Evolutionary conservation across 92 coral and sea anemone species (phyloP), one percentile per base, ranked within the genome.

Genomic region (Hydrozoanthus gracilis): DNA sequence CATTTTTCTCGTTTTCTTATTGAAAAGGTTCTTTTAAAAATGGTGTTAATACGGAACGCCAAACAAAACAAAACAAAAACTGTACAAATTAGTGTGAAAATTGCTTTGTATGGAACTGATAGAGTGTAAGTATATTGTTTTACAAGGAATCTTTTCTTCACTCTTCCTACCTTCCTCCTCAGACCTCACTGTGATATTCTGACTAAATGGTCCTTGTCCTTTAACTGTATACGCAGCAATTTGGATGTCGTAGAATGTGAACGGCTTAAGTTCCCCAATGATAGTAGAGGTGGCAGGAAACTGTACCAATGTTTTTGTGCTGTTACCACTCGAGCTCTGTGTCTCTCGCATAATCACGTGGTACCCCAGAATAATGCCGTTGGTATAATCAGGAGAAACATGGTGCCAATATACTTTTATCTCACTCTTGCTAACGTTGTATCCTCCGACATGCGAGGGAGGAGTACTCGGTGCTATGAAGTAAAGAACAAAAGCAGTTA

Each of bases 151-250:
- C 39, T 27, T 27, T 27, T 27, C 39, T 27, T 27, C 39, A 27
- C 39, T 27, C 39, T 27, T 47, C 91, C 66, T 86, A 95, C 98
- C 98, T 89, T 94, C 98, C 55, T 95, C 98, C 16, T 95, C 97
- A 7, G 95, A 94, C 58, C 95, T 88, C 11, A 95, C 83, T 3
- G 51, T 77, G 35, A 92, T 79, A 13, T 73, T 77, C 0, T 73
- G 83, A 65, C 98, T 92, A 73, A 77, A 77, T 6, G 90, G 90
- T 7, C 98, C 98, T 49, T 75, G 58, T 6, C 98, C 98, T 90
- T 92, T 94, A 12, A 83, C 44, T 7, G 97, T 95, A 60, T 77
- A 89, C 0, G 95, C 98, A 7, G 69, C 78, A 48, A 95, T 88
- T 71, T 87, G 84, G 11, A 94, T 71, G 35, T 86, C 11, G 77